A percentile compares a stretch with the other conserved stretches of the same genome.
Evolutionary conservation across 2,113 vertebrate genomes (phyloP).

Genomic region (Chloebia gouldiae): DNA sequence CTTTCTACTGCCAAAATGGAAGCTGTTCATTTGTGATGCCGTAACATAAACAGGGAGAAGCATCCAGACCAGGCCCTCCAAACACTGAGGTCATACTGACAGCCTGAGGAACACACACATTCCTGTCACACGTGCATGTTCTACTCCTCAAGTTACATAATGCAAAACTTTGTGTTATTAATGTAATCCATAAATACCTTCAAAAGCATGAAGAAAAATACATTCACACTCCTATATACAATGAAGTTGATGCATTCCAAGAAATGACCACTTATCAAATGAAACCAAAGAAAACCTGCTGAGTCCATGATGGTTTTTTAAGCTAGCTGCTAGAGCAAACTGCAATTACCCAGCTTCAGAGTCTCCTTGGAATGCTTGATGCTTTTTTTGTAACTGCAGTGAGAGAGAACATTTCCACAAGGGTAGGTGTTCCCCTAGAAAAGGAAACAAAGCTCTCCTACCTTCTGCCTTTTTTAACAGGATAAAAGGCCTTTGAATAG

Average conservation of each 20-base stretch:
- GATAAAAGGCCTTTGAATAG: background rate
- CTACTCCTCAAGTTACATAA: fast-evolving
- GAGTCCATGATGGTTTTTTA: background rate
- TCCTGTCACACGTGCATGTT: fast-evolving
- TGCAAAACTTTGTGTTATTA: background rate
- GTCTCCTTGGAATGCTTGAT: background rate
- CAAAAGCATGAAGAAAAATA: background rate
- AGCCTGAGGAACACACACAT: fast-evolving
- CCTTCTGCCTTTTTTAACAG: background rate
- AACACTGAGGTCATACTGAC: background rate
- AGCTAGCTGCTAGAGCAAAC: background rate
- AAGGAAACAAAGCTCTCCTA: background rate
- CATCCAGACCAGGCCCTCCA: background rate
- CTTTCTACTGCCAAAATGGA: background rate
- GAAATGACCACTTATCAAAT: background rate
- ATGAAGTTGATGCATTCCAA: background rate
- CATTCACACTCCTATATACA: background rate
- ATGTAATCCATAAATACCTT: background rate
- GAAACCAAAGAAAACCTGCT: background rate
- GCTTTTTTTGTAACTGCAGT: background rate
- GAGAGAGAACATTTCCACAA: background rate
- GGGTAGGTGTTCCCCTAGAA: constrained; percentile 3
- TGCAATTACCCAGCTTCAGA: background rate
- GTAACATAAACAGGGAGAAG: background rate
- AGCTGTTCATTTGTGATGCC: background rate